Conservation (phyloP, 2,113 vertebrate genomes). For the Callipepla californica region DNA sequence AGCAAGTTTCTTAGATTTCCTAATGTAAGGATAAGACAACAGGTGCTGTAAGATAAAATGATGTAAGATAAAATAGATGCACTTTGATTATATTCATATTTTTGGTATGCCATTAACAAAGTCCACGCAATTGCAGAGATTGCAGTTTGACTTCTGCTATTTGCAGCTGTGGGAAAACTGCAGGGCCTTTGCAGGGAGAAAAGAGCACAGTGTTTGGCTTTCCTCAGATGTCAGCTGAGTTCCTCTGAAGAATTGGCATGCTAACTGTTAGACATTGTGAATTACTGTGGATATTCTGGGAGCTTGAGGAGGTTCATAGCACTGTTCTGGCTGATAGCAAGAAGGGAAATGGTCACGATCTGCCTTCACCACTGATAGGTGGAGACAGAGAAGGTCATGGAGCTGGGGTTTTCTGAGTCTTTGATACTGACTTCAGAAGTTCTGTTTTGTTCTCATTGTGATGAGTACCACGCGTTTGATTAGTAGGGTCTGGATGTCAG, state of each 20-base stretch:
- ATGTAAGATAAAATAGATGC: background rate
- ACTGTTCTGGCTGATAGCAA: background rate
- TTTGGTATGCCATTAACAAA: background rate
- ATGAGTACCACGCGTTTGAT: background rate
- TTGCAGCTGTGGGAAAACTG: background rate
- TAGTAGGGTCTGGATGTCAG: background rate
- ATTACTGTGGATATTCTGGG: background rate
- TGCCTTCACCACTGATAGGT: background rate
- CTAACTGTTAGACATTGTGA: background rate
- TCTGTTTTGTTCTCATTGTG: background rate
- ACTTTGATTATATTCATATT: background rate
- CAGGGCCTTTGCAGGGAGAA: background rate
- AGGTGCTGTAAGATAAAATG: background rate
- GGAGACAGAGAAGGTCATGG: background rate
- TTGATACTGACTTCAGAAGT: background rate
- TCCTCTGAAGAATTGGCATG: background rate
- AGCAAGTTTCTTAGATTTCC: background rate
- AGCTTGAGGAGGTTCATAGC: background rate
- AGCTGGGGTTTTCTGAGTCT: background rate
- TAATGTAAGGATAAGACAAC: background rate
- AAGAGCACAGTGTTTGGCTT: background rate
- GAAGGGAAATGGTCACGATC: background rate
- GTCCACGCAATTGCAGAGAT: background rate
- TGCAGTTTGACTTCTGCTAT: background rate
- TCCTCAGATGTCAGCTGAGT: background rate